Evolutionary conservation across 2,113 vertebrate genomes (phyloP).

Genomic region (Mesoclemmys tuberculata): DNA sequence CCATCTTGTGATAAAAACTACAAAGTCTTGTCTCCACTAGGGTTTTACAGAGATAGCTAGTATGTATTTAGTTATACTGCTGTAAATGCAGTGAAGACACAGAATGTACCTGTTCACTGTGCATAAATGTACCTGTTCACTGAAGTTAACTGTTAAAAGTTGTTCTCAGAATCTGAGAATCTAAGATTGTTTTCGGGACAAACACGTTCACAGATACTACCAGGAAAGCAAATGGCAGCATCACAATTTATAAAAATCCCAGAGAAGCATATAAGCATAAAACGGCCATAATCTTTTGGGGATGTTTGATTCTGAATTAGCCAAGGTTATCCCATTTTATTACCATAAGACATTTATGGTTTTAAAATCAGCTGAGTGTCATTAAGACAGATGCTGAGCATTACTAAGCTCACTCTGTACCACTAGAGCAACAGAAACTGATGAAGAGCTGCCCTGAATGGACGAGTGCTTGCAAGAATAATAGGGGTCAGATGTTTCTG

Average conservation of each 20-base stretch:
- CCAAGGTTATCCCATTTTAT: not conserved
- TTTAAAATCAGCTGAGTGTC: not conserved
- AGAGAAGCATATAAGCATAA: not conserved
- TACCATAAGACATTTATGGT: fast-evolving
- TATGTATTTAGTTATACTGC: not conserved
- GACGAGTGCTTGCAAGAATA: no score
- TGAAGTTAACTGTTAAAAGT: not conserved
- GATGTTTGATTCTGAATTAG: not conserved
- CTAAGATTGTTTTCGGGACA: not conserved
- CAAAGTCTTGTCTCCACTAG: not conserved
- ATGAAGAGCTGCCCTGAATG: not conserved
- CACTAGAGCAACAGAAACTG: not conserved
- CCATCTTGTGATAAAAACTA: not conserved
- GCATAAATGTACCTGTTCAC: not conserved
- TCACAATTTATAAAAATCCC: not conserved
- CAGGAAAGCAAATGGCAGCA: not conserved
- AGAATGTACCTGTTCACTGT: not conserved
- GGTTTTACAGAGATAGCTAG: not conserved
- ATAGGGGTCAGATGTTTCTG: no score
- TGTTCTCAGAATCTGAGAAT: not conserved
- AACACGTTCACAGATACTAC: not conserved
- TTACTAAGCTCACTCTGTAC: fast-evolving
- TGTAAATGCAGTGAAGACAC: not conserved
- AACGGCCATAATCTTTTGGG: fast-evolving
- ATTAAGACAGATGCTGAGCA: not conserved